A percentile compares a stretch with the other conserved stretches of the same genome.
These are phyloP conservation scores for Sebastes matsubarae DNA, from an alignment of 2,797 vertebrate genomes.

Conservation along the genomic window DNA sequence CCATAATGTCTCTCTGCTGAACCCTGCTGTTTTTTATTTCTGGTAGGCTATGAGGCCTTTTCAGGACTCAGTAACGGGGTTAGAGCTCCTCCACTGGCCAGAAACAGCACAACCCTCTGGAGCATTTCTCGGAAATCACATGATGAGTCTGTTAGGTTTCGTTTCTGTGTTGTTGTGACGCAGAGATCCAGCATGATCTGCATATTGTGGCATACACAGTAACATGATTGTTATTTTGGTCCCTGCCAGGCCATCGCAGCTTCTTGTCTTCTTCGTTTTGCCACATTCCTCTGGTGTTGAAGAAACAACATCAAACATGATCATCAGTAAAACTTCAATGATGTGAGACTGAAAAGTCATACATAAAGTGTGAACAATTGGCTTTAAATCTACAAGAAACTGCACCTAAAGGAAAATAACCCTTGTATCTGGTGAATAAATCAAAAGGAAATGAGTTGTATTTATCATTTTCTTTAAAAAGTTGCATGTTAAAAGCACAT, in stretches of 20 bases:
- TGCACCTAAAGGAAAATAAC: neutral
- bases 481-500: neutral
- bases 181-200: neutral
- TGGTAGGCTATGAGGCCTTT: neutral
- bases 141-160: slow-evolving; percentile 31
- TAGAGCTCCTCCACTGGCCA: slow-evolving; percentile 24
- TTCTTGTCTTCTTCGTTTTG: neutral
- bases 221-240: neutral
- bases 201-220: neutral
- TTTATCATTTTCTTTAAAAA: too few species aligned
- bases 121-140: slow-evolving; percentile 41
- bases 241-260: neutral
- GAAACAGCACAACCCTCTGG: fast-evolving
- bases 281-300: neutral
- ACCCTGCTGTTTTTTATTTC: neutral
- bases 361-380: neutral
- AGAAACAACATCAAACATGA: neutral
- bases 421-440: neutral
- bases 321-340: neutral
- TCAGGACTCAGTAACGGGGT: neutral
- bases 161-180: neutral
- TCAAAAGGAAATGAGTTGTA: neutral
- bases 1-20: neutral
- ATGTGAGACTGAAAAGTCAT: neutral
- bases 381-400: neutral